Base-by-base conservation (phyloP, 2,113 vertebrate genomes). In the Leucoraja erinaceus region DNA sequence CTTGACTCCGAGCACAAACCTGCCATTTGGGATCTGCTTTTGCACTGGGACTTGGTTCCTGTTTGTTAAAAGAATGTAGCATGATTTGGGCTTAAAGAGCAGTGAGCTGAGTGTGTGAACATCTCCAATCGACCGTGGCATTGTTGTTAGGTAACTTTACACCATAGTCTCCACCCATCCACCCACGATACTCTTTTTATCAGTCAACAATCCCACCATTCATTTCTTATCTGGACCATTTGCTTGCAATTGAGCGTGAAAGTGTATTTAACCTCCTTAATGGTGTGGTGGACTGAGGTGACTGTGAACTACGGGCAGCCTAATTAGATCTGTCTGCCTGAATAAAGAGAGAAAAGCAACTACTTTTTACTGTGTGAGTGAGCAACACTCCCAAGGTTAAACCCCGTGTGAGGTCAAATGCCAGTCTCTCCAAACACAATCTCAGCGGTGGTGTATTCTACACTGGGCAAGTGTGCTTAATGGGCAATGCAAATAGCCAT, bases 221-320 rank as follows among this genome's bases (percentile, higher is more conserved):
- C 38, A 25, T 56, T 81, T 56, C 78, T 22, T 31, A 18, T 63
- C 83, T 33, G 83, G 28, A 88, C 63, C 59, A 63, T 88, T 88
- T 88, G 83, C n/a, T 88, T 63, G 59, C 25, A 66, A 88, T 88
- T 31, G 83, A 88, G 83, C 28, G 0, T 63, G 83, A 63, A 77
- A 66, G 83, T 66, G 59, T 88, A 31, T 20, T 88, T 63, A 66
- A 88, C 83, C 59, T 88, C 83, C 12, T 88, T 88, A 88, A 14
- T 88, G 59, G 83, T 88, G 59, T 66, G 12, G 28, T 33, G 83
- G 83, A 31, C 59, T 2, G 59, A 18, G n/a, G 83, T 31, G 81
- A 84, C 54, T 79, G 77, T 33, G 47, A 33, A 20, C 38, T 38
- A 83, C 79, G n/a, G 28, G 83, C 14, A n/a, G 61, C 28, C 83